A percentile compares a stretch with the other conserved stretches of the same genome.
Conservation (phyloP, 1,140 invertebrate species). For the Ostrea denselamellosa region DNA sequence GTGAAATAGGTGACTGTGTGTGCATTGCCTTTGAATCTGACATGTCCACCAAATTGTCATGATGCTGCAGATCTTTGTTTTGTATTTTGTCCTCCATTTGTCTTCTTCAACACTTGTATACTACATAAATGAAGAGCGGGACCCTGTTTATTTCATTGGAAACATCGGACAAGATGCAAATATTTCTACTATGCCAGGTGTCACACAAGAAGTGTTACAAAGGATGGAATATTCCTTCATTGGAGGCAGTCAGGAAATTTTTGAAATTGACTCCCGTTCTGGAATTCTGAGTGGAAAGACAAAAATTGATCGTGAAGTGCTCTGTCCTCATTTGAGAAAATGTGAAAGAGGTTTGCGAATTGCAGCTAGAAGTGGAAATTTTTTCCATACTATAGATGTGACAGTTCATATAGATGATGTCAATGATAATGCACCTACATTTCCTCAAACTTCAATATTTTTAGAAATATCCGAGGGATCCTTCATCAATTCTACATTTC, state of each 20-base stretch:
- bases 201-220: constrained; percentile 26
- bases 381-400: constrained; percentile 47
- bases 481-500: constrained; percentile 59
- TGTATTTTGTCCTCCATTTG: neutral
- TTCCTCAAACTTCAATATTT: constrained; percentile 58
- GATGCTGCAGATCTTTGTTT: neutral
- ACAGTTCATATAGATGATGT: constrained; percentile 68
- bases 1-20: neutral
- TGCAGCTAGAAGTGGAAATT: constrained; percentile 56
- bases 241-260: constrained; percentile 32
- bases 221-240: constrained; percentile 34
- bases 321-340: constrained; percentile 56
- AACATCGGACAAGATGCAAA: constrained; percentile 50
- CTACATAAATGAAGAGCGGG: constrained; percentile 44
- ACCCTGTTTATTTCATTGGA: constrained; percentile 45
- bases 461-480: constrained; percentile 68
- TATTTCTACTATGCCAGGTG: neutral
- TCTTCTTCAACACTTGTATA: constrained; percentile 30
- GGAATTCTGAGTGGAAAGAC: constrained; percentile 51
- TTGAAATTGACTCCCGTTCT: constrained; percentile 47
- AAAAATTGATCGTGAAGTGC: constrained; percentile 67
- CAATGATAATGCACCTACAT: constrained; percentile 75
- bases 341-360: constrained; percentile 51
- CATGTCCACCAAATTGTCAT: neutral
- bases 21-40: neutral